Base-by-base conservation (phyloP, 1,140 invertebrate species). In the Glossosoma conforme region DNA sequence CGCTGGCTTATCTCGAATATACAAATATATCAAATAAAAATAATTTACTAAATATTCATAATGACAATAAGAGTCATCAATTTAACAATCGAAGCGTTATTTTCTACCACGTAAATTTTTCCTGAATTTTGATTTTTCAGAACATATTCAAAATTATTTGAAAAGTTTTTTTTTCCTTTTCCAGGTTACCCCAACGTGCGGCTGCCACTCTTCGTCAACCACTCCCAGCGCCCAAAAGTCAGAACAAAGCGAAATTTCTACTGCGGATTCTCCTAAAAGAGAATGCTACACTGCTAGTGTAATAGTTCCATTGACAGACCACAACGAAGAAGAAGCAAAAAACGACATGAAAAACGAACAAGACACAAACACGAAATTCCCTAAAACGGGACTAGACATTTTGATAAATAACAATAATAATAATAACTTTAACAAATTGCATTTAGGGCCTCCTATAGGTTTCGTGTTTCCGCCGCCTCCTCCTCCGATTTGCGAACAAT, bases 361-460 rank as follows among this genome's bases (percentile, higher is more conserved):
- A 9, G 9, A n/a, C n/a, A 30, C 28, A n/a, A 30, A 30, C n/a
- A n/a, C n/a, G n/a, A n/a, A n/a, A 35, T 55, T 56, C 35, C 57
- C 57, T 0, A 59, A 59, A 40, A 28, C 45, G 1, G 49, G 53
- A 10, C 36, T 59, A n/a, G 57, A 59, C 33, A 49, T 59, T 30
- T 33, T 59, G 8, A 56, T 59, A n/a, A 58, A 58, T 36, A 59
- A 59, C 35, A 55, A 59, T 41, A 42, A 38, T 15, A 30, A 40
- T n/a, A 37, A 51, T 36, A 50, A 44, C 18, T 51, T 53, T 42
- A 44, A 58, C 47, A 38, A 49, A 1, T 52, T 56, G 30, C 36
- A 44, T 1, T 11, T 49, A 15, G 21, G 53, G 13, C 57, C 57
- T 15, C 53, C 57, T 5, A 55, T 59, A 2, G 57, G 57, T 9